These are phyloP conservation scores for Pammene fasciana DNA, from an alignment of 2,888 invertebrate species.

Conservation along the genomic window DNA sequence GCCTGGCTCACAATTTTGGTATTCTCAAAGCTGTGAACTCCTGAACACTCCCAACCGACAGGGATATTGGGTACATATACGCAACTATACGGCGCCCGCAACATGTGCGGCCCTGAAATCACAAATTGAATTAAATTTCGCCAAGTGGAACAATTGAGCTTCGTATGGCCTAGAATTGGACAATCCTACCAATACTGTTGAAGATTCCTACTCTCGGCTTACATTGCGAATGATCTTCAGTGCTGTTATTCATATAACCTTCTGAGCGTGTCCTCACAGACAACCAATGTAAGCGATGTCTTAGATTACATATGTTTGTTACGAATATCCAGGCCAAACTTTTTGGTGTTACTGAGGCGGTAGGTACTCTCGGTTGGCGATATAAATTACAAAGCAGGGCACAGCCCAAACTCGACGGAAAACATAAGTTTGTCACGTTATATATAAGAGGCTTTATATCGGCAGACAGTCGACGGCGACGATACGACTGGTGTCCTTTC, in stretches of 20 bases:
- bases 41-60: not conserved
- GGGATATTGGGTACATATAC: not conserved
- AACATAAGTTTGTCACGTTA: constrained; percentile 16
- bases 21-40: too few species aligned
- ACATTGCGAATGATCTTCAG: constrained; percentile 3
- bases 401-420: constrained; percentile 4
- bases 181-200: constrained; percentile 19
- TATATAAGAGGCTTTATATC: constrained; percentile 14
- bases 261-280: not conserved
- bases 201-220: not conserved
- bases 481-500: constrained; percentile 27
- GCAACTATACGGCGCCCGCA: constrained; percentile 5
- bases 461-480: constrained; percentile 25
- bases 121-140: constrained; percentile 45
- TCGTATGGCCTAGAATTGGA: constrained; percentile 44
- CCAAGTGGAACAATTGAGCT: constrained; percentile 48
- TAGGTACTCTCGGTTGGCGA: not conserved
- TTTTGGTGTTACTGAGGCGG: not conserved
- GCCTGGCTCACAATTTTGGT: too few species aligned
- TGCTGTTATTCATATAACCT: not conserved
- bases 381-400: not conserved
- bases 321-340: not conserved
- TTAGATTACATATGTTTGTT: not conserved
- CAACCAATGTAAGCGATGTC: not conserved
- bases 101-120: constrained; percentile 37